A percentile compares a stretch with the other conserved stretches of the same genome.
Evolutionary conservation across 2,888 invertebrate species (phyloP).

Genomic region (Mantis religiosa): DNA sequence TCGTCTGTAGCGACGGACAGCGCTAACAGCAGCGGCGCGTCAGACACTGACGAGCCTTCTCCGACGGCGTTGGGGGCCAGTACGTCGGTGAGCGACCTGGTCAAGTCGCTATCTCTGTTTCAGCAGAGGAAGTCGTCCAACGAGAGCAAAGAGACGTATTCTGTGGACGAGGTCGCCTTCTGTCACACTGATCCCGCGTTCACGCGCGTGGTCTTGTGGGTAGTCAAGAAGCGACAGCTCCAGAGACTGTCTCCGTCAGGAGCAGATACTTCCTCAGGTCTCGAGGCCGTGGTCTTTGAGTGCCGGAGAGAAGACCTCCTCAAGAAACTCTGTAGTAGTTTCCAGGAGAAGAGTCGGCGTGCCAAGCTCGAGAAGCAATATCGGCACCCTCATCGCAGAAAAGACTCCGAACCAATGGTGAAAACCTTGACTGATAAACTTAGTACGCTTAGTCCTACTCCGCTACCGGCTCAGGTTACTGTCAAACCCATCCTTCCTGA

Average conservation of each 20-base stretch:
- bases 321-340: slow-evolving; percentile 35
- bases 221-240: slow-evolving; percentile 34
- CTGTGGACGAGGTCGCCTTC: slow-evolving; percentile 39
- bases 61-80: background rate
- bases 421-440: background rate
- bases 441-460: background rate
- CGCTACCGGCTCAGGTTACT: background rate
- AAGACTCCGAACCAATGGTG: slow-evolving; percentile 19
- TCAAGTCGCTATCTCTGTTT: slow-evolving; percentile 22
- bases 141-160: slow-evolving; percentile 30
- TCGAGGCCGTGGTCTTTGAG: slow-evolving; percentile 38
- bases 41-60: slow-evolving; percentile 35
- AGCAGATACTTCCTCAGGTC: slow-evolving; percentile 18
- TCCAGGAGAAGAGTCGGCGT: slow-evolving; percentile 35
- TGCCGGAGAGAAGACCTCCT: slow-evolving; percentile 37
- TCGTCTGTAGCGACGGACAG: slow-evolving; percentile 33
- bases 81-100: slow-evolving; percentile 8
- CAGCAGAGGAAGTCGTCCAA: slow-evolving; percentile 14
- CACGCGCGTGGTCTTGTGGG: slow-evolving; percentile 39
- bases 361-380: slow-evolving; percentile 33
- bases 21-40: slow-evolving; percentile 37
- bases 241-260: background rate
- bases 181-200: slow-evolving; percentile 39
- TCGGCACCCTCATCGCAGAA: slow-evolving; percentile 30
- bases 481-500: background rate